These are phyloP conservation scores for Scaptomyza tumidula DNA, from an alignment of 2,888 invertebrate genomes.

Conservation along the genomic window DNA sequence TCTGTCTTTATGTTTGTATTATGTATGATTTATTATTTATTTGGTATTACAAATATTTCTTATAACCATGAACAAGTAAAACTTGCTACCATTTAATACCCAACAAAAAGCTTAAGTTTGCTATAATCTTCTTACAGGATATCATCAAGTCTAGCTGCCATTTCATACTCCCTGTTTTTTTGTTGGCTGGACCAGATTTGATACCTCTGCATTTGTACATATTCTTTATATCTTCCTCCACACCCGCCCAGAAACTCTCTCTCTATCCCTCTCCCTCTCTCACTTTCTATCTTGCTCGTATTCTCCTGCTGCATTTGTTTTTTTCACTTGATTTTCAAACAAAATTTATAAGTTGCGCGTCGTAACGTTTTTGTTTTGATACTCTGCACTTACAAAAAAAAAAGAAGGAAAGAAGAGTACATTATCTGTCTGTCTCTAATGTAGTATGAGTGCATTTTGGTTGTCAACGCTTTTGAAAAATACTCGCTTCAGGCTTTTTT, in stretches of 20 bases:
- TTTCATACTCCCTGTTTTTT: background rate
- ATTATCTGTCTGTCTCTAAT: background rate
- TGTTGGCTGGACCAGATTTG: conserved; percentile 13
- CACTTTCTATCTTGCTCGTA: too few relatives aligned
- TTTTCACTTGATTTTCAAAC: conserved; percentile 54
- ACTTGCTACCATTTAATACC: too few relatives aligned
- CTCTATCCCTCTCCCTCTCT: too few relatives aligned
- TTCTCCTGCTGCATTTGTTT: conserved; percentile 27
- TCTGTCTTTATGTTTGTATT: background rate
- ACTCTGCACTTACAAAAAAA: background rate
- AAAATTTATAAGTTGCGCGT: conserved; percentile 64
- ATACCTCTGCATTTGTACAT: conserved; percentile 6
- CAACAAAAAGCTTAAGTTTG: too few relatives aligned
- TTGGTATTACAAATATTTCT: too few relatives aligned
- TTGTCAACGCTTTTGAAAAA: background rate
- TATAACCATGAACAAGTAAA: too few relatives aligned
- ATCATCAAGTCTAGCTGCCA: background rate
- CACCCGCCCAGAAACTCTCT: background rate
- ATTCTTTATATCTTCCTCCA: background rate
- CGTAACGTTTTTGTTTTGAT: conserved; percentile 40
- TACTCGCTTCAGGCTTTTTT: background rate
- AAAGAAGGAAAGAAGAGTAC: background rate
- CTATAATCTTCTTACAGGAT: background rate
- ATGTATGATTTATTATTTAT: too few relatives aligned
- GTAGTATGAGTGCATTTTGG: too few relatives aligned